A percentile compares a stretch with the other conserved stretches of the same genome.
These are phyloP conservation scores for Acrocyrtus sp. DNA, from an alignment of 2,888 invertebrate genomes.

Conservation along the genomic window DNA sequence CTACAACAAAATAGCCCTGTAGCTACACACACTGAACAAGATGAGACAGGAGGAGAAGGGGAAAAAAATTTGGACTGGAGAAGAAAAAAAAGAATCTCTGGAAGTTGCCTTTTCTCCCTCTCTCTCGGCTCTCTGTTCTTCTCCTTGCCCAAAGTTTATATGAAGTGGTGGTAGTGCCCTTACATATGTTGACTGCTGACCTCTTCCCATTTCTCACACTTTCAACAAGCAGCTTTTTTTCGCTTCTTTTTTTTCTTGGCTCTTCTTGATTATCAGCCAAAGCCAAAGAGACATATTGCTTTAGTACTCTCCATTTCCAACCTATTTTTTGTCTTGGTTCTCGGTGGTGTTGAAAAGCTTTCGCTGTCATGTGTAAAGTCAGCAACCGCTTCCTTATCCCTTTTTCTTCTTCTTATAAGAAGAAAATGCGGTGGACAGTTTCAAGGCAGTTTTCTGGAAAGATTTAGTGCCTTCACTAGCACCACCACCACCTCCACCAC, in stretches of 20 bases:
- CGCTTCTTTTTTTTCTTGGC: conserved; percentile 17
- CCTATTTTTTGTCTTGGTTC: background rate
- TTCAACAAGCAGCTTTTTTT: conserved; percentile 45
- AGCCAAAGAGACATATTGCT: conserved; percentile 52
- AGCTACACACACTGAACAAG: no score
- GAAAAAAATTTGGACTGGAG: no score
- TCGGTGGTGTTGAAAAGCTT: conserved; percentile 35
- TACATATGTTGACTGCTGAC: conserved; percentile 53
- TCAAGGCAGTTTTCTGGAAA: conserved; percentile 44
- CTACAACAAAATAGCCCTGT: no score
- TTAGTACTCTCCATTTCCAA: conserved; percentile 17
- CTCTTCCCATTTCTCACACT: conserved; percentile 53
- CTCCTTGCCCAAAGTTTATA: no score
- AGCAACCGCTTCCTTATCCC: background rate
- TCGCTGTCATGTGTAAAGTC: conserved; percentile 32
- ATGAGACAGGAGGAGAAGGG: no score
- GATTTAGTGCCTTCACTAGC: conserved; percentile 50
- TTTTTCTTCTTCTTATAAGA: background rate
- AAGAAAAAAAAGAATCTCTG: no score
- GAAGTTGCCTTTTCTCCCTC: no score
- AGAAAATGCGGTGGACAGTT: conserved; percentile 46
- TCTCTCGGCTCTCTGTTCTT: no score
- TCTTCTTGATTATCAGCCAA: conserved; percentile 50
- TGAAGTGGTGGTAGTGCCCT: conserved; percentile 39
- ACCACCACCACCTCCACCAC: background rate